These are phyloP conservation scores for Phyllostomus hastatus DNA, from an alignment of 2,113 vertebrate genomes.

Conservation along the genomic window DNA sequence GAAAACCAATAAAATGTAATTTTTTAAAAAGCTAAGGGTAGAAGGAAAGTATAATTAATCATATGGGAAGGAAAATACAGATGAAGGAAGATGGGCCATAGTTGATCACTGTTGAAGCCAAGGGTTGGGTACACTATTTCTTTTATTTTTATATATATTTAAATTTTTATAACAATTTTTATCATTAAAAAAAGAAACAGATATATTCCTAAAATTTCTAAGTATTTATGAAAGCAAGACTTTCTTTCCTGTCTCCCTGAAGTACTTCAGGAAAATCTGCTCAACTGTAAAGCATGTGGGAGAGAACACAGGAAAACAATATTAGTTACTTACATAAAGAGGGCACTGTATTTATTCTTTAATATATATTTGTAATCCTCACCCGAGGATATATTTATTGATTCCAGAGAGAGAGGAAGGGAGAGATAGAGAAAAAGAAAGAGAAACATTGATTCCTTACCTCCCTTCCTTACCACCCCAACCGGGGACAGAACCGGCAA, in stretches of 20 bases:
- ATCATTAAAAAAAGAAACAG: slow-evolving; percentile 1
- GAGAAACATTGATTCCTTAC: too few species aligned
- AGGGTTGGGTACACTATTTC: neutral
- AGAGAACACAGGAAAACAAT: neutral
- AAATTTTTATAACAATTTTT: neutral
- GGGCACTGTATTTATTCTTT: neutral
- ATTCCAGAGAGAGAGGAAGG: too few species aligned
- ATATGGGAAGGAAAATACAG: neutral
- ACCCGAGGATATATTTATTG: too few species aligned
- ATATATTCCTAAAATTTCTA: neutral
- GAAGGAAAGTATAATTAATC: neutral
- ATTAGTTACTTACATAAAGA: neutral
- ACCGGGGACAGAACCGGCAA: too few species aligned
- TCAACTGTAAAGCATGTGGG: neutral
- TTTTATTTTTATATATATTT: neutral
- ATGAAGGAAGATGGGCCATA: neutral
- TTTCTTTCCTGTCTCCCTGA: neutral
- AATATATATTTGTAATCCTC: neutral
- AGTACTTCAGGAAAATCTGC: neutral
- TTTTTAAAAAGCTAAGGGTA: neutral
- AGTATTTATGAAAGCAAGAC: slow-evolving; percentile 13
- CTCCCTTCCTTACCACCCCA: too few species aligned
- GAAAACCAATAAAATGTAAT: too few species aligned
- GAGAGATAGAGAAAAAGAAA: too few species aligned
- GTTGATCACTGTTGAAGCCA: neutral